Base-by-base conservation (phyloP, 2,797 vertebrate species). In the Graptemys geographica region DNA sequence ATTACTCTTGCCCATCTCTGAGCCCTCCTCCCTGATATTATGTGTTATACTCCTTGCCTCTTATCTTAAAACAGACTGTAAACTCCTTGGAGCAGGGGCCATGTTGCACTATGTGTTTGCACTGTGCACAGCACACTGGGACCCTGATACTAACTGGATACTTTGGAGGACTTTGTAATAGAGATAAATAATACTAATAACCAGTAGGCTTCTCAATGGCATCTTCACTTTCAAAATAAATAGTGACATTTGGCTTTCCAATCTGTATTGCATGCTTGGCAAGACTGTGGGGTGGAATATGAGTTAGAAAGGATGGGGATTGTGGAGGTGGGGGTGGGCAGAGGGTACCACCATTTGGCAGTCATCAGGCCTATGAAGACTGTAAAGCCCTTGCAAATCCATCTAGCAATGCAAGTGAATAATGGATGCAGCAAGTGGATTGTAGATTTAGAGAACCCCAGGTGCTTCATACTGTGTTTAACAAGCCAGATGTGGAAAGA, bases 361-460 rank as follows among this genome's bases (percentile, higher is more conserved):
- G 11, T n/a, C 27, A 1, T 94, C 62, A 87, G 78, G 69, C 79
- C 91, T 83, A 44, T 76, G 91, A 93, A 93, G 51, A 96, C 6
- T 57, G 76, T 93, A 81, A 57, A 11, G 18, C 90, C 84, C 86
- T 87, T 93, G 82, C 21, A 96, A 96, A 90, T 90, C 80, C 83
- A 96, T 84, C 85, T 81, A 84, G 89, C 56, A 95, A 93, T 79
- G 72, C n/a, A 65, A 91, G 93, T 97, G 96, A 97, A 97, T 95
- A 97, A 95, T 93, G 80, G 80, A 96, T 97, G 65, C 87, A 96
- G 88, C 23, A 88, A 94, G 87, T 96, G 92, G 89, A 89, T 76
- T 79, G 90, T 91, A 96, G 84, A 93, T 95, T 96, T 96, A 96
- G 49, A 92, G 65, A 95, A 90, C 94, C 90, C 94, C 94, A 97